A percentile compares a stretch with the other conserved stretches of the same genome.
Conservation (phyloP, 2,113 vertebrate species). For the Dicerorhinus sumatrensis region DNA sequence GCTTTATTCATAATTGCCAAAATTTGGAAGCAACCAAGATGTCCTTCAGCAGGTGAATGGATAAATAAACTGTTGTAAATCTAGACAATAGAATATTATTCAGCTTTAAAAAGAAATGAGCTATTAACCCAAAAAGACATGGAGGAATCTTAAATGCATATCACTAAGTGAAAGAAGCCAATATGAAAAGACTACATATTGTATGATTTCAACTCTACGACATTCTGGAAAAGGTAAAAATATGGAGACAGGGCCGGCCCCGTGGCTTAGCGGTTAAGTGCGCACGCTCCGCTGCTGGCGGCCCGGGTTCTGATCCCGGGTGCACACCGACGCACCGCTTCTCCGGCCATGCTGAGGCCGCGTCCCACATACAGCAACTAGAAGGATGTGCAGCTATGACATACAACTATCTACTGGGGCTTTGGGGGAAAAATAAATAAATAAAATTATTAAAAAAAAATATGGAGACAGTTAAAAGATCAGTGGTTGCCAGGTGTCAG, state of each 20-base stretch:
- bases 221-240: neutral
- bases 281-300: too few relatives aligned
- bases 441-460: neutral
- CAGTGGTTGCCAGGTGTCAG: neutral
- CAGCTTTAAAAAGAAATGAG: neutral
- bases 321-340: too few relatives aligned
- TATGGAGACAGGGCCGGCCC: neutral
- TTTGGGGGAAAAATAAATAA: too few relatives aligned
- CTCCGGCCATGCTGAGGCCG: too few relatives aligned
- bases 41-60: neutral
- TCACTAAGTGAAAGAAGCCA: constrained; percentile 4
- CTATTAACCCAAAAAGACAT: neutral
- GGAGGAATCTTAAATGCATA: neutral
- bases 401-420: too few relatives aligned
- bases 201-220: neutral
- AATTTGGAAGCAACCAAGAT: constrained; percentile 31
- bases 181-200: neutral
- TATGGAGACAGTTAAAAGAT: neutral
- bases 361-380: too few relatives aligned
- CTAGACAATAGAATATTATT: neutral
- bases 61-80: neutral
- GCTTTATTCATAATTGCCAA: constrained; percentile 10
- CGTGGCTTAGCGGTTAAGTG: too few relatives aligned
- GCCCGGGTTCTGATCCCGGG: too few relatives aligned
- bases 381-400: too few relatives aligned